Base-by-base conservation (phyloP, 2,888 invertebrate genomes). In the Brachyopa scutellaris region DNA sequence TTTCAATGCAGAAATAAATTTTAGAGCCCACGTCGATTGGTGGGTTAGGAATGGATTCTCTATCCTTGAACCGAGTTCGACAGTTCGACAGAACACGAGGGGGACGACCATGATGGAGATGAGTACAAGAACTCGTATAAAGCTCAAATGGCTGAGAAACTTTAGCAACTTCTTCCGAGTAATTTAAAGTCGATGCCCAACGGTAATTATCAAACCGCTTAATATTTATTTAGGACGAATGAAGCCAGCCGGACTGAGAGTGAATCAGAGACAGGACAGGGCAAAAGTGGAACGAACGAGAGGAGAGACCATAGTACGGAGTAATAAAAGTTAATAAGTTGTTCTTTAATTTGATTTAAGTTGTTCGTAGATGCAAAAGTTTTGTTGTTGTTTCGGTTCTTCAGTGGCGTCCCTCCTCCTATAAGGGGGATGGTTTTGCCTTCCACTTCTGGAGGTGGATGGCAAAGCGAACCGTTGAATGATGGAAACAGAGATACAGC, bases 121-220 rank as follows among this genome's bases (percentile, higher is more conserved):
- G 15, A 1, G 11, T 5, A 15, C n/a, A 17, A 19, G 29, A 36
- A n/a, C n/a, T n/a, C n/a, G 9, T 13, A 57, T 33, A 26, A 55
- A 21, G 13, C 59, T 67, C 26, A 53, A 67, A 61, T 42, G 45
- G 33, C 23, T 38, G 51, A 61, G 66, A 33, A 76, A 82, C 40
- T 70, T 70, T 70, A 13, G 40, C 19, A 77, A 82, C 49, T 82
- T 47, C 64, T 66, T 76, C 45, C 59, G 53, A 57, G 82, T 72
- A 78, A 67, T 73, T 78, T 78, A 51, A 57, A 77, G 61, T 72
- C 72, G 64, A 77, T 83, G 83, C 72, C 77, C 72, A 66, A 40
- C 66, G 83, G 83, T 78, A 78, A 83, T 83, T 83, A 83, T 78
- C 73, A 55, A 78, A 83, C 78, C 72, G 67, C 83, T 78, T 73